Evolutionary conservation across 1,140 invertebrate genomes (phyloP).

Genomic region (Trachelipus rathkii): DNA sequence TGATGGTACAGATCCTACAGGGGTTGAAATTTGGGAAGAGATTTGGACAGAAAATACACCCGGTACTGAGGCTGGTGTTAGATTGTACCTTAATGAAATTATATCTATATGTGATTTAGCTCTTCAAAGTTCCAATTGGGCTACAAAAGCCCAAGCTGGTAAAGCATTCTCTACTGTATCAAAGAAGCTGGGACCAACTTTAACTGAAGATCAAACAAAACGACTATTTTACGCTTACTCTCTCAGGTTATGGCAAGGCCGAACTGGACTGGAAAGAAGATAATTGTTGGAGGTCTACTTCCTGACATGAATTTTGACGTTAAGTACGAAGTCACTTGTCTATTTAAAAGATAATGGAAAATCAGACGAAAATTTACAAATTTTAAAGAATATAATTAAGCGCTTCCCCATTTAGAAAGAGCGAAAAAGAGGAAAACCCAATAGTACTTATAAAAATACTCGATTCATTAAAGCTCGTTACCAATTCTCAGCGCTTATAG

Average conservation of each 20-base stretch:
- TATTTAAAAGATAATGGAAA: conserved; percentile 45
- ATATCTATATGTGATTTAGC: conserved; percentile 64
- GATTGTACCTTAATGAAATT: conserved; percentile 70
- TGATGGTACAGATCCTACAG: conserved; percentile 50
- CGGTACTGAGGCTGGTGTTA: conserved; percentile 73
- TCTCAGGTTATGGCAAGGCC: conserved; percentile 67
- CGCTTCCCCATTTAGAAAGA: conserved; percentile 68
- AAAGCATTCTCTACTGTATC: conserved; percentile 74
- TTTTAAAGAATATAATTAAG: conserved; percentile 58
- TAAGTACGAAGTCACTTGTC: conserved; percentile 62
- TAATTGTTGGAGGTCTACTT: conserved; percentile 70
- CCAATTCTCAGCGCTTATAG: conserved; percentile 66
- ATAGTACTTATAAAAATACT: conserved; percentile 68
- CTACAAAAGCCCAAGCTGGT: conserved; percentile 77
- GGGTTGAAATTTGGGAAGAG: conserved; percentile 65
- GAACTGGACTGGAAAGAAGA: conserved; percentile 86
- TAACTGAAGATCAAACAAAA: conserved; percentile 64
- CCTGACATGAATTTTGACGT: conserved; percentile 59
- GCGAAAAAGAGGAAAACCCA: conserved; percentile 74
- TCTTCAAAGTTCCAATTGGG: conserved; percentile 77
- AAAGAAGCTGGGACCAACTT: conserved; percentile 62
- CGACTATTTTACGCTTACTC: conserved; percentile 62
- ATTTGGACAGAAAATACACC: conserved; percentile 84
- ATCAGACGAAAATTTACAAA: conserved; percentile 27
- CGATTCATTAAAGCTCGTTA: conserved; percentile 68